Evolutionary conservation across 2,888 invertebrate genomes (phyloP), one percentile per base, ranked within the genome.

Genomic region (Stenotaenia linearis): DNA sequence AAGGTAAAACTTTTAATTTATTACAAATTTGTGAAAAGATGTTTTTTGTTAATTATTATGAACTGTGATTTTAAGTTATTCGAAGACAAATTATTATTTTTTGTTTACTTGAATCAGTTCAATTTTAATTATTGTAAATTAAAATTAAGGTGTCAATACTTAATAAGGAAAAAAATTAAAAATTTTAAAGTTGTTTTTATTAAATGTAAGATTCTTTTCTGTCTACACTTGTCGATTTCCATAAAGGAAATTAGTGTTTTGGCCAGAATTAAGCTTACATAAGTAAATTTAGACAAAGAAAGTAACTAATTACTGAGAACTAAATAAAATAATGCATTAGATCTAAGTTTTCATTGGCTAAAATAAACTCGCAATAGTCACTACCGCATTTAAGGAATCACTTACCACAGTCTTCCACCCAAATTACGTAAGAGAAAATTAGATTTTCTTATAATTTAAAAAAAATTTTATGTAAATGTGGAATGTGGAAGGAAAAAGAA

Each of bases 321-420:
- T 69, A 28, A 69, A 6, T 15, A 15, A 7, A 45, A 15, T 25
- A 15, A 69, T 28, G 69, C 10, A 10, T 23, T 28, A 69, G 25
- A 69, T 15, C n/a, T 9, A 10, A 23, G 23, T 23, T 69, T 69
- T 2, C n/a, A 69, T 69, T 69, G 69, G 69, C 69, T 28, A 69
- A 25, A 28, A 28, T 69, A 28, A 28, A n/a, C 28, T 69, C 69
- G 25, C 69, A 1, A 69, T 28, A 69, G 69, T 69, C 69, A 69
- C 69, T 28, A 28, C 23, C 23, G 25, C 23, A 69, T 69, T 69
- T 69, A 69, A 69, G 69, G 69, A n/a, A 69, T 69, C 69, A 69
- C 69, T 28, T 28, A 25, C 15, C 69, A 15, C 69, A 50, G 69
- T 69, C 69, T 69, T 69, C 69, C 69, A 69, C 69, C 69, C 69